Base-by-base conservation (phyloP, 2,113 vertebrate genomes). In the Grantiella picta region DNA sequence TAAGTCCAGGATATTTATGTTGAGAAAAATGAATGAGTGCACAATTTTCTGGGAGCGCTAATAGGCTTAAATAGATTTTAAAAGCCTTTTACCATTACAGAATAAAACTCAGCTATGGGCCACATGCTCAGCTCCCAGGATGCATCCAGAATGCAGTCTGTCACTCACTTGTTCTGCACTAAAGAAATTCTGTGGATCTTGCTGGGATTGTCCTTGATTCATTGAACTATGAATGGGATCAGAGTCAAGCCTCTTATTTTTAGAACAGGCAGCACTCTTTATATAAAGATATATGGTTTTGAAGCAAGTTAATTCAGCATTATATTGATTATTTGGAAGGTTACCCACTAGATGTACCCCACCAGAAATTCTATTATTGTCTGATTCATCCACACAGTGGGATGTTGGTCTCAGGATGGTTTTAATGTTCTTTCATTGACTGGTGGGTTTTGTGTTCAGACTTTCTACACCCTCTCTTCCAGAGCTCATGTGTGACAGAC, bases 1-100 rank as follows among this genome's bases (percentile, higher is more conserved):
- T 92, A 94, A 95, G 68, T 73, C 65, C 93, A 88, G 77, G 89
- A 90, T 95, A 82, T 94, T 86, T 92, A 94, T 95, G 94, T 92
- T 92, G 61, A 92, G 76, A 81, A 91, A 88, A 88, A 93, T 79
- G 78, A 94, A 65, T 57, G 82, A 91, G 80, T 45, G 76, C 70
- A 89, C 38, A n/a, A 59, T 92, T 95, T 95, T 88, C 89, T 92
- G 50, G 54, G 85, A 82, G 50, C 60, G 25, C 77, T 94, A 92
- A 90, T 92, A 94, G 84, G 61, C 40, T 40, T 71, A 75, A 95
- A 92, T 92, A 77, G 87, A 69, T 95, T 93, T 93, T 77, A 83
- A 86, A 90, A 94, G 42, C 91, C 54, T 95, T 95, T 96, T 92
- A 68, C 65, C 52, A 35, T 85, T 71, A 81, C 49, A 71, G 66